A percentile compares a stretch with the other conserved stretches of the same genome.
Conservation (phyloP, 2,888 invertebrate genomes). For the Luffia ferchaultella region DNA sequence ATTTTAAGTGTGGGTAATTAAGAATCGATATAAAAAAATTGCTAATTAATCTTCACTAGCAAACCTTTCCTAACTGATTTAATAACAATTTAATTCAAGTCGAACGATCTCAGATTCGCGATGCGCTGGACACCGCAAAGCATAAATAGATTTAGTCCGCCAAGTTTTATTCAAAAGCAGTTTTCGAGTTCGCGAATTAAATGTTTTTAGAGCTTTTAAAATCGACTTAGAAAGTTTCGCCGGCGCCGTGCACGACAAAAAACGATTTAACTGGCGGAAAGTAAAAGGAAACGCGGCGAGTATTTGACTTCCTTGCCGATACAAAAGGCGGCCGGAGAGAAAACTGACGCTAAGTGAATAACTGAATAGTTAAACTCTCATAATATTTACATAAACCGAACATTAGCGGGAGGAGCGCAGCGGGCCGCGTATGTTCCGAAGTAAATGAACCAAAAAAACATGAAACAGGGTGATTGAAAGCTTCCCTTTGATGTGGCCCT, state of each 20-base stretch:
- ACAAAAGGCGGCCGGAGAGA: slow-evolving; percentile 47
- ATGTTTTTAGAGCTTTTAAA: slow-evolving; percentile 38
- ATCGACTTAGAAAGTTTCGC: slow-evolving; percentile 32
- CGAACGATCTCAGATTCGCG: not conserved
- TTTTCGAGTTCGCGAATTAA: slow-evolving; percentile 22
- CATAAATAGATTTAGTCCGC: slow-evolving; percentile 12
- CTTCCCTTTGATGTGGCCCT: slow-evolving; percentile 38
- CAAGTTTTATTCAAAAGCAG: slow-evolving; percentile 25
- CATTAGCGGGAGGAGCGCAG: slow-evolving; percentile 33
- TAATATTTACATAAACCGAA: slow-evolving; percentile 61
- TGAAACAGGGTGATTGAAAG: slow-evolving; percentile 41
- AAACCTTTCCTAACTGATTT: too few species aligned
- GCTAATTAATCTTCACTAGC: too few species aligned
- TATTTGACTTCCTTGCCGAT: slow-evolving; percentile 21
- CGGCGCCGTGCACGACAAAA: slow-evolving; percentile 23
- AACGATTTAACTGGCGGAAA: slow-evolving; percentile 23
- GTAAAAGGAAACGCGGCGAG: slow-evolving; percentile 26
- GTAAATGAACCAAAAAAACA: slow-evolving; percentile 47
- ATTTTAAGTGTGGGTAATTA: too few species aligned
- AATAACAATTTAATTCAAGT: not conserved
- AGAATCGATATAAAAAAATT: too few species aligned
- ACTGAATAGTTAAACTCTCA: slow-evolving; percentile 64
- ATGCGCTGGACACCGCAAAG: not conserved
- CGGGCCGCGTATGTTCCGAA: slow-evolving; percentile 30
- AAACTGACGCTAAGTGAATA: slow-evolving; percentile 55